phyloP scores from a whole-genome alignment of 2,888 invertebrate genomes.

The Diaphora mendica region DNA sequence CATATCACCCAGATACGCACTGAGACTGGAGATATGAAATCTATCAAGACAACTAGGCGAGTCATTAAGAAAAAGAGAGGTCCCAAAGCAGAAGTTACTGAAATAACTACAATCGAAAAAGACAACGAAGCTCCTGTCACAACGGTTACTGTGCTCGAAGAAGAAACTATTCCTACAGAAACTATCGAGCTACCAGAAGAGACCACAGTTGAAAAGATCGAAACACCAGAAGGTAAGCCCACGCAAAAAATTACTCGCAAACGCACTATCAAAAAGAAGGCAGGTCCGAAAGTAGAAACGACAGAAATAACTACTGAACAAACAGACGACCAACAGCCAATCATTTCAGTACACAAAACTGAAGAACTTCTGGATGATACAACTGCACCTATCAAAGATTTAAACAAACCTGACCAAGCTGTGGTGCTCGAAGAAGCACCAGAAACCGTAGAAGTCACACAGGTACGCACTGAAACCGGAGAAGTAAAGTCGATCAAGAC shows the following conservation, averaged over 20 bases:
- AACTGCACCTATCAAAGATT: too few species aligned
- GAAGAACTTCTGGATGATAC: not conserved
- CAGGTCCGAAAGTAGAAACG: slow-evolving; percentile 46
- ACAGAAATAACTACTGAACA: too few species aligned
- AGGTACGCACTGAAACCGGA: too few species aligned
- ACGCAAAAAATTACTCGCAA: slow-evolving; percentile 65
- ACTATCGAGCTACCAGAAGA: slow-evolving; percentile 64
- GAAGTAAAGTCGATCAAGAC: too few species aligned
- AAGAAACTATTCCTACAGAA: slow-evolving; percentile 47
- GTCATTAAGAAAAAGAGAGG: not conserved
- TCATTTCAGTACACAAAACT: too few species aligned
- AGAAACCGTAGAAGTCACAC: too few species aligned
- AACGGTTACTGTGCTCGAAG: not conserved
- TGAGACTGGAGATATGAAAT: slow-evolving; percentile 44
- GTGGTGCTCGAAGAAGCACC: too few species aligned
- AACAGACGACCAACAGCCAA: too few species aligned
- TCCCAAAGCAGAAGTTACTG: slow-evolving; percentile 34
- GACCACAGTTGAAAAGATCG: slow-evolving; percentile 55
- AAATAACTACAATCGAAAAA: slow-evolving; percentile 55
- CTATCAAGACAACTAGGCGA: slow-evolving; percentile 58
- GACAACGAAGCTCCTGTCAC: slow-evolving; percentile 24
- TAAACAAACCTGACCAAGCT: too few species aligned
- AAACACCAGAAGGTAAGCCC: slow-evolving; percentile 56
- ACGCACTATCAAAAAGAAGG: slow-evolving; percentile 72
- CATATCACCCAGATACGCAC: slow-evolving; percentile 24